Conservation (phyloP, 2,797 vertebrate species). For the Ptychobarbus kaznakovi region DNA sequence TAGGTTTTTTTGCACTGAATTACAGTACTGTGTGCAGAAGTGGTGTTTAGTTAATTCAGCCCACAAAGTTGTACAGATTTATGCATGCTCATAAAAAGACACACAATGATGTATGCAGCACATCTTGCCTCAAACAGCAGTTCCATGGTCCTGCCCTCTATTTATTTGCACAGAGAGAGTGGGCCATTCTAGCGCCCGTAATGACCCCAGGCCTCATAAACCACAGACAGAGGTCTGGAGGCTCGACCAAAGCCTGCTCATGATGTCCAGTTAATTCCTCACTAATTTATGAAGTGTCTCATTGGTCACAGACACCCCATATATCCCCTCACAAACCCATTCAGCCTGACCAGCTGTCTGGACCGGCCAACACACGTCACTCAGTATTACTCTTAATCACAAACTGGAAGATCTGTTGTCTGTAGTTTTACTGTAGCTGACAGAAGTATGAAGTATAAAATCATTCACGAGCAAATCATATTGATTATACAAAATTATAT, state of each 20-base stretch:
- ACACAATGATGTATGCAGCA: background rate
- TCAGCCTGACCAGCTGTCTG: constrained; percentile 37
- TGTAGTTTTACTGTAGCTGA: background rate
- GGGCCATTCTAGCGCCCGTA: background rate
- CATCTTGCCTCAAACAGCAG: constrained; percentile 11
- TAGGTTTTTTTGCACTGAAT: background rate
- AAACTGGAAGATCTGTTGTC: constrained; percentile 10
- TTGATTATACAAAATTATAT: background rate
- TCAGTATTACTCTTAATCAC: constrained; percentile 30
- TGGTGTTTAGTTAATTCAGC: background rate
- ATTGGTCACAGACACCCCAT: constrained; percentile 27
- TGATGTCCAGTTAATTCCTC: constrained; percentile 42
- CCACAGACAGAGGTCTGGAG: constrained; percentile 29
- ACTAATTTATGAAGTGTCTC: constrained; percentile 39
- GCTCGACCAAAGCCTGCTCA: constrained; percentile 21
- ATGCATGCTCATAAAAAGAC: constrained; percentile 10
- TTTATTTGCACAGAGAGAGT: constrained; percentile 31
- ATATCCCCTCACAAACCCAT: constrained; percentile 17
- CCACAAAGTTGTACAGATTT: background rate
- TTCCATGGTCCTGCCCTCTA: constrained; percentile 12
- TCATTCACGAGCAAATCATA: background rate
- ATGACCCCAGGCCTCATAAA: constrained; percentile 45
- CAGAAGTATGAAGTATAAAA: background rate
- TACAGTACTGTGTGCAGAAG: background rate
- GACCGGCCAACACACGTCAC: background rate